Percentiles rank a stretch among this genome's conserved stretches.
phyloP scores from a whole-genome alignment of 2,888 invertebrate genomes.

The Amblyjoppa proteus region DNA sequence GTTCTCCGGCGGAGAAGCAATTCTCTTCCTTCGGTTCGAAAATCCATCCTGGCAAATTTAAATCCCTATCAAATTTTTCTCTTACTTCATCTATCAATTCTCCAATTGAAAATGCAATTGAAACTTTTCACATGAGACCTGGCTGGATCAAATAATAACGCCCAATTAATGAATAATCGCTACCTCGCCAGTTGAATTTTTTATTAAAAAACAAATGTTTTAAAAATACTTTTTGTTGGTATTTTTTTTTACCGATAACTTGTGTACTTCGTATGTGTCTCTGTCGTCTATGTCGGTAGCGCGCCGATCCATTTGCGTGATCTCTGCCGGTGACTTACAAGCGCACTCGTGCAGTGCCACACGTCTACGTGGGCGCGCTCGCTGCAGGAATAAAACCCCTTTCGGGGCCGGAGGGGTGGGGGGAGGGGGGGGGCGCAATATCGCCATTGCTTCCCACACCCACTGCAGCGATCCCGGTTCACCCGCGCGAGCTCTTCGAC shows the following conservation, averaged over 20 bases:
- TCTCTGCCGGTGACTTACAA: conserved; percentile 1
- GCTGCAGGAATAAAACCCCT: conserved; percentile 26
- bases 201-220: too few species aligned
- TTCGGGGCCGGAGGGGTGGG: not conserved
- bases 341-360: conserved; percentile 9
- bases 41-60: not conserved
- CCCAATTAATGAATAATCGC: not conserved
- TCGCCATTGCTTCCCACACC: conserved; percentile 55
- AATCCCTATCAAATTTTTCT: not conserved
- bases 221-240: too few species aligned
- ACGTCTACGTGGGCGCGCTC: conserved; percentile 39
- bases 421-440: conserved; percentile 29
- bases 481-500: conserved; percentile 4
- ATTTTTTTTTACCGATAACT: too few species aligned
- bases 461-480: conserved; percentile 22
- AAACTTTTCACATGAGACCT: not conserved
- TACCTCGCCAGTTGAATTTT: too few species aligned
- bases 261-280: too few species aligned
- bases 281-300: too few species aligned
- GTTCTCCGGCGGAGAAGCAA: not conserved
- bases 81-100: not conserved
- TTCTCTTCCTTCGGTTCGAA: not conserved
- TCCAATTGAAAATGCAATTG: not conserved
- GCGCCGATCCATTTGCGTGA: not conserved
- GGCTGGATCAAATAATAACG: not conserved